phyloP scores from a whole-genome alignment of 2,797 vertebrate species.

The Sebastes baramenuke region DNA sequence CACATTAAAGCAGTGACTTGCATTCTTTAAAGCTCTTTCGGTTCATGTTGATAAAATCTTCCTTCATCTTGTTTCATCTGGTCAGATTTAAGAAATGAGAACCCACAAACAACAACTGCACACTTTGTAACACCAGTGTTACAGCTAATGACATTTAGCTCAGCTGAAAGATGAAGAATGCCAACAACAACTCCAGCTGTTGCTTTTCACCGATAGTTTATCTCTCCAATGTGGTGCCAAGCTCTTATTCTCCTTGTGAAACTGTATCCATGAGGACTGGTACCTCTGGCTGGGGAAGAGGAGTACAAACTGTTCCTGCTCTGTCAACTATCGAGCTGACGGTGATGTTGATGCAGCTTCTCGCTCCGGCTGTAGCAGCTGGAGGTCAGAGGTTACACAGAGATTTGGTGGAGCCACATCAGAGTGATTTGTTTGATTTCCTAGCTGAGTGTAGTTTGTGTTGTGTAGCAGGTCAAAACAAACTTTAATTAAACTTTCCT shows the following conservation, averaged over 20 bases:
- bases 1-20: neutral
- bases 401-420: slow-evolving; percentile 3
- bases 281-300: slow-evolving; percentile 13
- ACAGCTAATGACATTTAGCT: neutral
- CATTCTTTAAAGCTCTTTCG: neutral
- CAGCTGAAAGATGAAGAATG: slow-evolving; percentile 1
- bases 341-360: slow-evolving; percentile 15
- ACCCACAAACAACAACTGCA: neutral
- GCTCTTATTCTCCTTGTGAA: slow-evolving; percentile 49
- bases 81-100: neutral
- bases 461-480: neutral
- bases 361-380: slow-evolving; percentile 11
- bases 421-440: neutral
- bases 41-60: neutral
- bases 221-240: slow-evolving; percentile 47
- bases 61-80: neutral
- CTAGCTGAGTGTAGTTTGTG: neutral
- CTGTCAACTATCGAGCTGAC: slow-evolving; percentile 8
- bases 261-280: slow-evolving; percentile 31
- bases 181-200: slow-evolving; percentile 52
- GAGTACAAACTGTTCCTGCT: slow-evolving; percentile 56
- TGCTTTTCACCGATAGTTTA: slow-evolving; percentile 57
- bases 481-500: neutral
- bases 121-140: neutral
- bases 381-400: slow-evolving; percentile 37